phyloP scores from a whole-genome alignment of 2,888 invertebrate genomes.

The Torymus auratus region DNA sequence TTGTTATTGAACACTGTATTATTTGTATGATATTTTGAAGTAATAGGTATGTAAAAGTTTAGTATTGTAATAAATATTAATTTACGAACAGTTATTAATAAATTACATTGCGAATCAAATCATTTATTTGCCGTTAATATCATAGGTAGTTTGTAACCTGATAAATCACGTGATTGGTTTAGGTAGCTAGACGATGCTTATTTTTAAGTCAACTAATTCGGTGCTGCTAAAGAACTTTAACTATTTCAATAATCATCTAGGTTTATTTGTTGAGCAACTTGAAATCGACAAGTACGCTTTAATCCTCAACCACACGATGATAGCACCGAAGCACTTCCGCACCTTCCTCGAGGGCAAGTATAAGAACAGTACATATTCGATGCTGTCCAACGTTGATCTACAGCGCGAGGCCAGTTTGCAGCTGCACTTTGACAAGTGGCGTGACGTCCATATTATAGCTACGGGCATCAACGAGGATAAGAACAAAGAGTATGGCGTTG shows the following conservation, averaged over 20 bases:
- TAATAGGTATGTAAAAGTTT: no score
- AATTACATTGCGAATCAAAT: no score
- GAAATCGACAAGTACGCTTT: conserved; percentile 84
- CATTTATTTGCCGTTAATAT: no score
- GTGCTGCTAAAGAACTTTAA: no score
- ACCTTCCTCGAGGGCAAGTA: conserved; percentile 84
- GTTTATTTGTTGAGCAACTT: conserved; percentile 82
- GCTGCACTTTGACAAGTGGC: conserved; percentile 86
- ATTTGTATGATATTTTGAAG: no score
- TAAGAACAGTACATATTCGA: conserved; percentile 83
- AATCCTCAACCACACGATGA: conserved; percentile 81
- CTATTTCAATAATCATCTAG: conserved; percentile 3
- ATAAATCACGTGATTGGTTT: no score
- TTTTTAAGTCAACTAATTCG: no score
- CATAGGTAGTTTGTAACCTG: no score
- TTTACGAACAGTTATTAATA: no score
- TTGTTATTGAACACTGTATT: no score
- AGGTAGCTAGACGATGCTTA: no score
- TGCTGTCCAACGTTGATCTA: conserved; percentile 82
- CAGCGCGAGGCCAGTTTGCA: conserved; percentile 83
- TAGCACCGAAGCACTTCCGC: conserved; percentile 81
- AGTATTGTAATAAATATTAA: no score
- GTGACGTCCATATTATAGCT: conserved; percentile 85
- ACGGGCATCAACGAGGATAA: conserved; percentile 80
- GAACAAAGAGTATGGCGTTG: conserved; percentile 83